phyloP scores from a whole-genome alignment of 2,113 vertebrate genomes.

The Nematolebias whitei region DNA sequence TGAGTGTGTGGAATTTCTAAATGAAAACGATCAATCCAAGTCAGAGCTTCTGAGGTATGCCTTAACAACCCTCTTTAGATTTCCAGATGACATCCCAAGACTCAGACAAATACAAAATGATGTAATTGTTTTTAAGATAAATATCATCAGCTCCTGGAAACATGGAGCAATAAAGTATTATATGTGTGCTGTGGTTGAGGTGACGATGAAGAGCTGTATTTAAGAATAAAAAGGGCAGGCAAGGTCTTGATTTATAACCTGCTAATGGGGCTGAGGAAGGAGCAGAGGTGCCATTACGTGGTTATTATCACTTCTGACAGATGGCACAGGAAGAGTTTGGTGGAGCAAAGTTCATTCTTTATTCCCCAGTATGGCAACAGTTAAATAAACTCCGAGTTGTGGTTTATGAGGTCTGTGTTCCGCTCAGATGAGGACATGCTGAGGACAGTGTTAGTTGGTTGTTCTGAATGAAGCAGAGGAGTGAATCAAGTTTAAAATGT shows the following conservation, averaged over 20 bases:
- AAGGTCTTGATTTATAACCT: constrained; percentile 57
- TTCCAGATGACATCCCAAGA: neutral
- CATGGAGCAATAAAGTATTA: constrained; percentile 46
- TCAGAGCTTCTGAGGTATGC: too few species aligned
- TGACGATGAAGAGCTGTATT: constrained; percentile 61
- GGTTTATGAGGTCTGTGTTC: constrained; percentile 21
- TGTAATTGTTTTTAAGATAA: constrained; percentile 33
- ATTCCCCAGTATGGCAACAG: constrained; percentile 22
- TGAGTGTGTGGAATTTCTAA: too few species aligned
- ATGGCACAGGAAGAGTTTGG: constrained; percentile 56
- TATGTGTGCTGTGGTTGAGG: constrained; percentile 49
- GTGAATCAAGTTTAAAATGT: constrained; percentile 25
- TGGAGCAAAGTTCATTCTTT: constrained; percentile 32
- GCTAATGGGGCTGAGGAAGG: constrained; percentile 58
- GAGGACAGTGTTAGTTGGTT: constrained; percentile 14
- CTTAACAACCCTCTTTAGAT: neutral
- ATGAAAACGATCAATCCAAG: too few species aligned
- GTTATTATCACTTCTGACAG: constrained; percentile 66
- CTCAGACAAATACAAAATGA: constrained; percentile 6
- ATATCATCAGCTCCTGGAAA: constrained; percentile 65
- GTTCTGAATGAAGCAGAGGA: neutral
- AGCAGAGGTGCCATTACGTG: constrained; percentile 48
- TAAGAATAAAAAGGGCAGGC: constrained; percentile 28
- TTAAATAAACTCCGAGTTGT: constrained; percentile 13
- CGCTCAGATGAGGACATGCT: neutral